phyloP scores from a whole-genome alignment of 1,140 invertebrate genomes.

The Zaprionus lachaisei region DNA sequence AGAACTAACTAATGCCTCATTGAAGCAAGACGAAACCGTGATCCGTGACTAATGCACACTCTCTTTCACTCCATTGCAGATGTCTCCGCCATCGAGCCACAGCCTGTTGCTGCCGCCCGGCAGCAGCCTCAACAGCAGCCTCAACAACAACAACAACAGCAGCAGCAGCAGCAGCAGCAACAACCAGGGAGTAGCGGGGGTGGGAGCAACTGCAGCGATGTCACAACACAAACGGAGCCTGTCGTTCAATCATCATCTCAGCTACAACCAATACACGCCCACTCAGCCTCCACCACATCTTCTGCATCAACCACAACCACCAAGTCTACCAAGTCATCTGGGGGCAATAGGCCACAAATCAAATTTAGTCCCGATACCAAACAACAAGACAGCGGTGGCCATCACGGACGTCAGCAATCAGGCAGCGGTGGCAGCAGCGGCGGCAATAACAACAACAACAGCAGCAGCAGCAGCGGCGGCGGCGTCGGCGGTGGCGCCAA shows the following conservation, averaged over 20 bases:
- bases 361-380: constrained; percentile 84
- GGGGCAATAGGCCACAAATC: constrained; percentile 80
- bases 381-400: constrained; percentile 75
- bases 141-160: constrained; percentile 41
- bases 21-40: not conserved
- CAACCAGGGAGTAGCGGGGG: constrained; percentile 33
- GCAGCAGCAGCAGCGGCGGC: constrained; percentile 43
- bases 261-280: constrained; percentile 87
- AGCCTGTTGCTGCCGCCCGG: constrained; percentile 67
- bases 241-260: constrained; percentile 88
- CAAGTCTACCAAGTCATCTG: constrained; percentile 84
- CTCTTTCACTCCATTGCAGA: constrained; percentile 83
- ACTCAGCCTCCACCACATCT: constrained; percentile 86
- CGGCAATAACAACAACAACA: constrained; percentile 40
- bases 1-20: constrained; percentile 43
- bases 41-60: not conserved
- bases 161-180: constrained; percentile 22
- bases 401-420: constrained; percentile 63
- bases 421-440: constrained; percentile 51
- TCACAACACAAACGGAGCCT: constrained; percentile 87
- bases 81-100: constrained; percentile 85
- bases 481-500: constrained; percentile 69
- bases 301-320: constrained; percentile 85
- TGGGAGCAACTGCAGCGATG: constrained; percentile 51
- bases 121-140: constrained; percentile 44